Conservation (phyloP, 2,888 invertebrate species). For the Morinoia aosen region DNA sequence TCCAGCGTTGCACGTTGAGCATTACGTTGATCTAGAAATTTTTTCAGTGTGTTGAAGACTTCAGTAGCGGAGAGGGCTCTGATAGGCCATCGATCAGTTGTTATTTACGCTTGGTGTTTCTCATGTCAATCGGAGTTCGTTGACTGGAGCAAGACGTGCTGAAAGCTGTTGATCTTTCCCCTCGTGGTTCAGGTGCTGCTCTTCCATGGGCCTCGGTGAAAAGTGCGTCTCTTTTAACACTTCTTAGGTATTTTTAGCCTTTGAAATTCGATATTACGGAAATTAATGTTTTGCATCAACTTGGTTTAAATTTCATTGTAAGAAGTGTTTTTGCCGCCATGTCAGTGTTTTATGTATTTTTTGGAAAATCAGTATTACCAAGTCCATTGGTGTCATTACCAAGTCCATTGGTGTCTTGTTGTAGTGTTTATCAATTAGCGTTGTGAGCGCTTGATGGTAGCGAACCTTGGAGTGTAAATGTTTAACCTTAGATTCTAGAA, state of each 20-base stretch:
- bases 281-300: background rate
- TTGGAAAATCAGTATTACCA: background rate
- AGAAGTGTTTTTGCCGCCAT: background rate
- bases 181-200: background rate
- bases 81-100: background rate
- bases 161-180: constrained; percentile 23
- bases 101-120: constrained; percentile 20
- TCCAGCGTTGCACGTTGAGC: background rate
- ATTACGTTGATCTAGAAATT: background rate
- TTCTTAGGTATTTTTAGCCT: background rate
- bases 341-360: background rate
- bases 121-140: constrained; percentile 28
- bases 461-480: background rate
- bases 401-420: background rate
- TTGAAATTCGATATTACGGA: background rate
- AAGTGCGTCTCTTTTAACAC: background rate
- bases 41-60: background rate
- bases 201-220: background rate
- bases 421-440: background rate
- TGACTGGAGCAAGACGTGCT: constrained; percentile 36
- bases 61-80: background rate
- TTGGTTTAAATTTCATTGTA: background rate
- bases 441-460: background rate
- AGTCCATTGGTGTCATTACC: background rate
- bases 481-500: background rate